These are phyloP conservation scores for Thermophis baileyi DNA, from an alignment of 2,113 vertebrate genomes.

Conservation along the genomic window DNA sequence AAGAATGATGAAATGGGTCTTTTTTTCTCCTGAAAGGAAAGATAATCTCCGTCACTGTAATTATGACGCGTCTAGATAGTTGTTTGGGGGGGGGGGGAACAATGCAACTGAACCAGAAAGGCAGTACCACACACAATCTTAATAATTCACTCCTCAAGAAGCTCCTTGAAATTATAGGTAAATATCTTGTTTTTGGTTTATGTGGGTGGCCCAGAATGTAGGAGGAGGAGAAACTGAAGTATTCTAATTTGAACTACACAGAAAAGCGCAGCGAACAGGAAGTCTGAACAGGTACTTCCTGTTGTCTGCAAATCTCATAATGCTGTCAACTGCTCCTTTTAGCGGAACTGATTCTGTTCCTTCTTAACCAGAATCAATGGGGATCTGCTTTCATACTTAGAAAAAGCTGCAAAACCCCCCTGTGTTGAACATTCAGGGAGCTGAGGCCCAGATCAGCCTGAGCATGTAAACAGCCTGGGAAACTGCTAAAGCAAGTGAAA, in stretches of 20 bases:
- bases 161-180: background rate
- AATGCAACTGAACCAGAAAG: background rate
- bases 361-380: background rate
- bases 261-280: background rate
- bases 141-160: background rate
- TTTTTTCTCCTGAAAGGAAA: background rate
- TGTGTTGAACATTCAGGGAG: background rate
- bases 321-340: background rate
- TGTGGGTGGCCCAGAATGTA: background rate
- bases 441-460: background rate
- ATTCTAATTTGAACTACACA: background rate
- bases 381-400: background rate
- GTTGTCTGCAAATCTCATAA: background rate
- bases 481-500: constrained; percentile 11
- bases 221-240: background rate
- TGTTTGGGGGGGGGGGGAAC: too few relatives aligned
- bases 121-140: background rate
- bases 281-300: background rate
- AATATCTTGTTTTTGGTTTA: background rate
- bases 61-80: background rate
- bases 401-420: background rate
- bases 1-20: background rate
- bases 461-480: constrained; percentile 13
- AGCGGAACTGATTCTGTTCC: background rate
- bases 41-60: background rate